These are phyloP conservation scores for Acanthococcus lagerstroemiae DNA, from an alignment of 2,888 invertebrate species.

Conservation along the genomic window DNA sequence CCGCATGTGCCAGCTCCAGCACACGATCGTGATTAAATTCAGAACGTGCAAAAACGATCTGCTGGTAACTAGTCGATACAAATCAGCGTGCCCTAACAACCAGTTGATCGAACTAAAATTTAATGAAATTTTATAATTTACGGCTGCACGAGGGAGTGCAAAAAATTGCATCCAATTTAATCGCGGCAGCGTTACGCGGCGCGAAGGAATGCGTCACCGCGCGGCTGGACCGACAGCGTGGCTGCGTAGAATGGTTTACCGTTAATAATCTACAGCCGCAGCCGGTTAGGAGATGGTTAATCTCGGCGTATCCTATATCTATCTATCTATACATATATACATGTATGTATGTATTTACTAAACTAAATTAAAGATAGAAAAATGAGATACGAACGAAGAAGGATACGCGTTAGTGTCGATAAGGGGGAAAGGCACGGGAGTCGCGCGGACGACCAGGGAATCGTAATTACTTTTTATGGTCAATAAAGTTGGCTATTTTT, in stretches of 20 bases:
- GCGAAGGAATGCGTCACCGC: neutral
- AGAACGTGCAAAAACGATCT: too few relatives aligned
- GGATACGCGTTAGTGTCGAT: constrained; percentile 30
- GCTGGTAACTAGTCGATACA: too few relatives aligned
- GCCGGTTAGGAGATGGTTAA: neutral
- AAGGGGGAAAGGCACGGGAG: constrained; percentile 35
- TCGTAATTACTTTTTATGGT: constrained; percentile 29
- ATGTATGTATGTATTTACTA: neutral
- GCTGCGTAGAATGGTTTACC: neutral
- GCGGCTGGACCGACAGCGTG: neutral
- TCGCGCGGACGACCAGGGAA: constrained; percentile 30
- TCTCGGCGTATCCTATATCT: neutral
- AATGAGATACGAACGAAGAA: constrained; percentile 18
- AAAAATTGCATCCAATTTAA: neutral
- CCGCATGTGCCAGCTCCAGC: too few relatives aligned
- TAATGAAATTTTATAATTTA: too few relatives aligned
- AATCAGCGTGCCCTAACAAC: too few relatives aligned
- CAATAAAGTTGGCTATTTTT: constrained; percentile 23
- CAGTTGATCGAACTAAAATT: too few relatives aligned
- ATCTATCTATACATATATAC: too few relatives aligned
- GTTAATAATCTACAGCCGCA: neutral
- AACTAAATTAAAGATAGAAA: constrained; percentile 10
- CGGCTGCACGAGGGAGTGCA: neutral
- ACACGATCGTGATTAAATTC: too few relatives aligned
- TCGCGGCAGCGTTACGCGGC: neutral